phyloP scores from a whole-genome alignment of 2,797 vertebrate genomes.

The Lutra lutra region DNA sequence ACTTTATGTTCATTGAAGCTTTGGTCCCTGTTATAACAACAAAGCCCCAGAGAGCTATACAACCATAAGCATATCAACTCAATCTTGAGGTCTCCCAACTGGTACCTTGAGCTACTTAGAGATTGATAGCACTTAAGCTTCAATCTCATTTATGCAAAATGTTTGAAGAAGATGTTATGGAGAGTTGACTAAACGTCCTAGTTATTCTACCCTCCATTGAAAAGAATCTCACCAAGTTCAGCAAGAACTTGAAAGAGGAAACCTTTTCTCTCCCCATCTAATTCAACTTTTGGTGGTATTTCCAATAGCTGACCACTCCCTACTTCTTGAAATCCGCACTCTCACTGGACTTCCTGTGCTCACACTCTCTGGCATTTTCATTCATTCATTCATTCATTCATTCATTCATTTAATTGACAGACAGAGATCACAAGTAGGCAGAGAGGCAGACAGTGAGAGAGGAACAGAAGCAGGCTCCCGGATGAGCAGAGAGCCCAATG shows the following conservation, averaged over 20 bases:
- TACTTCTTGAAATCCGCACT: background rate
- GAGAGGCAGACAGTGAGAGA: no score
- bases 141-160: background rate
- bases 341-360: background rate
- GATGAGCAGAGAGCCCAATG: no score
- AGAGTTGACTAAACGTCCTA: background rate
- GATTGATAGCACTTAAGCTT: background rate
- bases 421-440: no score
- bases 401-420: no score
- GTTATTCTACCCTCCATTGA: background rate
- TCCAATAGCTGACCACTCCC: background rate
- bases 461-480: no score
- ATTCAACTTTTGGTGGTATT: background rate
- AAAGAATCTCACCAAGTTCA: background rate
- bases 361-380: background rate
- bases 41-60: background rate
- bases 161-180: background rate
- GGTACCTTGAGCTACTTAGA: background rate
- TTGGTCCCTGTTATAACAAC: background rate
- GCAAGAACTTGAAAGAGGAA: constrained; percentile 39
- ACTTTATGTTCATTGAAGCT: background rate
- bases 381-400: no score
- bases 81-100: background rate
- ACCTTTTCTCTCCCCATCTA: background rate
- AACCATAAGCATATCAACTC: background rate